phyloP scores from a whole-genome alignment of 1,140 invertebrate genomes.

The Brachystomella parvula region DNA sequence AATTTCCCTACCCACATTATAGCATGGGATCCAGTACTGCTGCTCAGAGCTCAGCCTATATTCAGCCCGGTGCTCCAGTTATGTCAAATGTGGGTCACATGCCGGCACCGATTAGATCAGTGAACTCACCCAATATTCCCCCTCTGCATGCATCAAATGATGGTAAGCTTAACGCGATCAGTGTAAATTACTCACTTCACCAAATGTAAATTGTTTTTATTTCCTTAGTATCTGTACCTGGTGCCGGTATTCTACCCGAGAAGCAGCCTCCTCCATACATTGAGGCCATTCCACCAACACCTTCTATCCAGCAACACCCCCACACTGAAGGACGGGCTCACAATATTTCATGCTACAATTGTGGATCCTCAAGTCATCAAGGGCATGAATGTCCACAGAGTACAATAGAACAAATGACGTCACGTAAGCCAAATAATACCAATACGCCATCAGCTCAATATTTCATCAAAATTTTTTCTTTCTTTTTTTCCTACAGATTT shows the following conservation, averaged over 20 bases:
- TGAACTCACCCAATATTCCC: conserved; percentile 9
- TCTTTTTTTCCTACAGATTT: conserved; percentile 20
- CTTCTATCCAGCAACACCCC: background rate
- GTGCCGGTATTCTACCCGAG: background rate
- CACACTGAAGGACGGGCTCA: conserved; percentile 16
- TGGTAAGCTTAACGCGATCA: background rate
- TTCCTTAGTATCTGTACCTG: background rate
- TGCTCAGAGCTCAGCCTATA: background rate
- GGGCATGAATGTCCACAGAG: conserved; percentile 74
- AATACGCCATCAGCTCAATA: background rate
- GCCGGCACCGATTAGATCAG: conserved; percentile 1
- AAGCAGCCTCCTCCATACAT: background rate
- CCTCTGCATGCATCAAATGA: background rate
- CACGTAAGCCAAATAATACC: conserved; percentile 37
- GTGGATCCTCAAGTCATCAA: conserved; percentile 64
- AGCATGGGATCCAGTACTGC: background rate
- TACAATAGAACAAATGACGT: conserved; percentile 80
- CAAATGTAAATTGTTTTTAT: conserved; percentile 7
- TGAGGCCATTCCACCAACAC: background rate
- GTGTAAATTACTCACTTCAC: conserved; percentile 9
- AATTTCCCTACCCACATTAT: background rate
- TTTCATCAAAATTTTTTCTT: conserved; percentile 8
- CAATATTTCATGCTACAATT: conserved; percentile 62
- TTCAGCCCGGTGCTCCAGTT: conserved; percentile 6
- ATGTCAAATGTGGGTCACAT: conserved; percentile 6